These are phyloP conservation scores for Nasonia longicornis DNA, from an alignment of 1,140 invertebrate genomes.

Conservation along the genomic window DNA sequence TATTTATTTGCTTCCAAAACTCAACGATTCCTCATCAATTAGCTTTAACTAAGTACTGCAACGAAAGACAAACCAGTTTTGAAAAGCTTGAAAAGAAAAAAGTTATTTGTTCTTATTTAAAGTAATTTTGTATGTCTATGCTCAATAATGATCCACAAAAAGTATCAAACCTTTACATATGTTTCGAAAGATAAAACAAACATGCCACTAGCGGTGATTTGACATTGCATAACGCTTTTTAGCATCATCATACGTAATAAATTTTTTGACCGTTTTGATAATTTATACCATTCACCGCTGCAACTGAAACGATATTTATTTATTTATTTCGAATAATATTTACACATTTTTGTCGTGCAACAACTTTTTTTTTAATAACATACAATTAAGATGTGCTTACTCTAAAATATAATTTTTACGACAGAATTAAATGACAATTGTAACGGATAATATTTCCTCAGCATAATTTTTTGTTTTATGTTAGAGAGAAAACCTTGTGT, in stretches of 20 bases:
- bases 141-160: background rate
- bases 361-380: no score
- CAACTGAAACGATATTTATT: background rate
- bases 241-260: constrained; percentile 2
- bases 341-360: no score
- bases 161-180: background rate
- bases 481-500: background rate
- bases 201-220: background rate
- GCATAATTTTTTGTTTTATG: no score
- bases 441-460: no score
- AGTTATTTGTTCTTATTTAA: background rate
- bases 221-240: background rate
- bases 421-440: no score
- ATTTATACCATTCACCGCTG: background rate
- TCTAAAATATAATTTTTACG: no score
- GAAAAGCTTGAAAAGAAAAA: background rate
- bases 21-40: background rate
- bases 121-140: background rate
- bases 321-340: background rate
- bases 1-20: no score
- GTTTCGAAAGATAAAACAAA: constrained; percentile 1
- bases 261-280: background rate
- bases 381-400: no score
- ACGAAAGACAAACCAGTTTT: constrained; percentile 13
- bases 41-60: background rate